Conservation (phyloP, 2,797 vertebrate genomes). For the Poecilia velifera region DNA sequence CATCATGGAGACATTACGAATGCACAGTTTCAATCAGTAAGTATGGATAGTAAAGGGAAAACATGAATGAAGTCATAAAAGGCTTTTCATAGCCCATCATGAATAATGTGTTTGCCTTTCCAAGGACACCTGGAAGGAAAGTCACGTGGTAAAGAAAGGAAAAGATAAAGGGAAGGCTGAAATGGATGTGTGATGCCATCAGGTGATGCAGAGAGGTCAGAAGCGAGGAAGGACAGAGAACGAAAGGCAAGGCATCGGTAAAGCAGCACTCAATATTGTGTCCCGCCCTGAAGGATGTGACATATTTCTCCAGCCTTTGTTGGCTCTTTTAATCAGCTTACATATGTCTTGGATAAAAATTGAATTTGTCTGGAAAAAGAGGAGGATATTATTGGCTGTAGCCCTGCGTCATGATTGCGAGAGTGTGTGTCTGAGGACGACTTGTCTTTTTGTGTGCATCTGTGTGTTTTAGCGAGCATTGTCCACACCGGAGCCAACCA, state of each 20-base stretch:
- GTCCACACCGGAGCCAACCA: constrained; percentile 58
- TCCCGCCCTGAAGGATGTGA: constrained; percentile 74
- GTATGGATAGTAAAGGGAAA: constrained; percentile 12
- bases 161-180: constrained; percentile 31
- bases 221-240: constrained; percentile 31
- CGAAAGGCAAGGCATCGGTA: constrained; percentile 44
- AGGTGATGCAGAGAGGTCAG: constrained; percentile 74
- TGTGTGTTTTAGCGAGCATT: constrained; percentile 36
- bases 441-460: constrained; percentile 35
- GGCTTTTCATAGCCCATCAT: constrained; percentile 30
- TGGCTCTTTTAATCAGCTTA: constrained; percentile 65
- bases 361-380: constrained; percentile 71
- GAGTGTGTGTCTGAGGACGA: constrained; percentile 18
- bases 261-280: constrained; percentile 67
- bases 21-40: constrained; percentile 20
- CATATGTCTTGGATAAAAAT: constrained; percentile 73
- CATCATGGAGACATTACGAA: constrained; percentile 15
- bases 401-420: constrained; percentile 52
- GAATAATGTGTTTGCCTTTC: constrained; percentile 37
- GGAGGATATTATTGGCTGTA: constrained; percentile 64
- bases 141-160: constrained; percentile 13
- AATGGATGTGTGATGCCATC: constrained; percentile 42
- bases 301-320: constrained; percentile 74
- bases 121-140: constrained; percentile 28
- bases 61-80: constrained; percentile 2